Percentiles rank a stretch among this genome's conserved stretches.
These are phyloP conservation scores for Bedellia somnulentella DNA, from an alignment of 2,888 invertebrate genomes.

Conservation along the genomic window DNA sequence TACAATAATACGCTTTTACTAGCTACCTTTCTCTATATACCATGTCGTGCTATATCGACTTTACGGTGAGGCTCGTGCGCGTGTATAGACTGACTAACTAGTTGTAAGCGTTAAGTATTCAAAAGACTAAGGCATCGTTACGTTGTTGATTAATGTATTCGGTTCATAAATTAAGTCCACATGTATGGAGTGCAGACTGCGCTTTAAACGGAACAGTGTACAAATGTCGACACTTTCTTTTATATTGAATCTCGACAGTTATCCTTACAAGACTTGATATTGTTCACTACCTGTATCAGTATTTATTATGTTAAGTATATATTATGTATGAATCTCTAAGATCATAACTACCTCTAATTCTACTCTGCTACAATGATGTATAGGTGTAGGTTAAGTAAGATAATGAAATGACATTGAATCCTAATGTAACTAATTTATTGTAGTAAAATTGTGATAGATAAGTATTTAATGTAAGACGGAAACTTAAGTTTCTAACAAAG, in stretches of 20 bases:
- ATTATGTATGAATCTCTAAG: constrained; percentile 41
- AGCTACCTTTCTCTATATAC: too few relatives aligned
- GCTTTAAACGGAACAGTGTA: too few relatives aligned
- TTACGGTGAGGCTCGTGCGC: constrained; percentile 45
- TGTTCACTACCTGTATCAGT: constrained; percentile 52
- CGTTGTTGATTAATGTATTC: constrained; percentile 9
- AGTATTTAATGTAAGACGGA: constrained; percentile 5
- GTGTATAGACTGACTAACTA: constrained; percentile 54
- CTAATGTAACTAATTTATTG: constrained; percentile 19
- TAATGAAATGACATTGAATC: constrained; percentile 42
- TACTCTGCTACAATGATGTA: constrained; percentile 18
- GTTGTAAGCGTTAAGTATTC: constrained; percentile 45
- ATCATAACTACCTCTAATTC: constrained; percentile 52
- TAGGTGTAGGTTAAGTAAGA: too few relatives aligned
- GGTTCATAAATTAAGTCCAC: constrained; percentile 4
- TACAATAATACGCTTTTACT: too few relatives aligned
- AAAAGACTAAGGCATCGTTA: constrained; percentile 26
- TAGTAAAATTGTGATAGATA: constrained; percentile 36
- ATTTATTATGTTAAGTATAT: constrained; percentile 36
- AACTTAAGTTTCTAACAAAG: constrained; percentile 9
- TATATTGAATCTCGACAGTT: too few relatives aligned
- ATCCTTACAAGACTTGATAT: too few relatives aligned
- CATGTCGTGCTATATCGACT: too few relatives aligned
- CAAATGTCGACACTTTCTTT: too few relatives aligned
- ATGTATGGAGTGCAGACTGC: too few relatives aligned